Base-by-base conservation (phyloP, 2,797 vertebrate genomes). In the Sciaenops ocellatus region DNA sequence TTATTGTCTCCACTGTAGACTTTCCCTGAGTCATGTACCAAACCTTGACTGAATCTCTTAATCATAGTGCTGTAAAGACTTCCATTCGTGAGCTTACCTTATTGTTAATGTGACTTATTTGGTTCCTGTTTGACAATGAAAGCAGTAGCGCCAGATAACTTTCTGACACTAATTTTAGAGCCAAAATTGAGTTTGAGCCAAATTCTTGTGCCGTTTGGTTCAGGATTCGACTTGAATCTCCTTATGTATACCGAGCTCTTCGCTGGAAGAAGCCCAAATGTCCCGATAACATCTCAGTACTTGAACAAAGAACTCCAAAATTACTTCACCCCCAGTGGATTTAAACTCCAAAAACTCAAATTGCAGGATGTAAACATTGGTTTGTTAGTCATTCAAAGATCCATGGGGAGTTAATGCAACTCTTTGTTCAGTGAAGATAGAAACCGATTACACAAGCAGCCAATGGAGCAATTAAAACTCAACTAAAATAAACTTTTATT, bases 401-500 rank as follows among this genome's bases (percentile, higher is more conserved):
- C 41, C 26, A 11, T 26, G 20, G 41, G 69, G 62, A 61, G 28
- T 26, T 60, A 28, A 22, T 48, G 59, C 60, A 72, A 54, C 61
- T 30, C 22, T 75, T 73, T 47, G 59, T 46, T 71, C 73, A 69
- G 17, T 72, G 65, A 83, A 70, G 34, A 84, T 74, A 79, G 66
- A 90, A 89, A 48, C 18, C 0, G 10, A 54, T 91, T 85, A 70
- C 71, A n/a, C 44, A 9, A 6, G 34, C 57, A 42, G 28, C 17
- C 0, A 42, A 9, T 8, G 8, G 0, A 42, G 51, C n/a, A 8
- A 13, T 41, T 52, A 48, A 68, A 73, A 71, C 12, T 10, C 50
- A 17, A 20, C 8, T 20, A 1, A 61, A 63, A 64, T 4, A 20
- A 34, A 10, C 1, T 5, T 56, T 16, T 5, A 17, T 10, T 9